Conservation (phyloP, 2,113 vertebrate genomes). For the Bagarius yarrelli region DNA sequence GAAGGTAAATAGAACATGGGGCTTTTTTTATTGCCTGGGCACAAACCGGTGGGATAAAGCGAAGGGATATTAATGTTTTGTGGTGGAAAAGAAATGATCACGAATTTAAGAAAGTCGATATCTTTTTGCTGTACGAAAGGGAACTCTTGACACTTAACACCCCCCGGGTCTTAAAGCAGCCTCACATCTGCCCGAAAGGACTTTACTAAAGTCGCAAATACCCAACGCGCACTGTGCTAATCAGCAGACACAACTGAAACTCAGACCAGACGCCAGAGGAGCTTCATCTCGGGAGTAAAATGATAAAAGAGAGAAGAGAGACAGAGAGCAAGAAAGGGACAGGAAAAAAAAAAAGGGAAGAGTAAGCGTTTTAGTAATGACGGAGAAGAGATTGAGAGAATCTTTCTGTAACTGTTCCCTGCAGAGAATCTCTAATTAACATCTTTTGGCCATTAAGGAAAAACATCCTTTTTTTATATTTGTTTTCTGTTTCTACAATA, state of each 20-base stretch:
- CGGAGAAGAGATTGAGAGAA: slow-evolving; percentile 20
- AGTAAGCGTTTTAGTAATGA: slow-evolving; percentile 25
- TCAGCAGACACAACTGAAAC: slow-evolving; percentile 58
- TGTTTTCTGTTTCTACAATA: slow-evolving; percentile 67
- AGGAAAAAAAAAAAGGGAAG: slow-evolving; percentile 5
- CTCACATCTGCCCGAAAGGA: slow-evolving; percentile 83
- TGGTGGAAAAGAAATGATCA: slow-evolving; percentile 79
- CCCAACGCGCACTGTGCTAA: slow-evolving; percentile 57
- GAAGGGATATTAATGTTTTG: slow-evolving; percentile 75
- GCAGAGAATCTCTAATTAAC: slow-evolving; percentile 58
- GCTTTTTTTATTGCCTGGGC: slow-evolving; percentile 63
- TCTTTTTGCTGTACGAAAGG: slow-evolving; percentile 74
- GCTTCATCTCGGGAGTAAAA: slow-evolving; percentile 67
- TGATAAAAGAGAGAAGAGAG: slow-evolving; percentile 51
- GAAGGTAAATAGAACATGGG: slow-evolving; percentile 60
- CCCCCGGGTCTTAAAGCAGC: slow-evolving; percentile 80
- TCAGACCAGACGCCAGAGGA: slow-evolving; percentile 77
- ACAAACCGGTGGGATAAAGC: slow-evolving; percentile 12
- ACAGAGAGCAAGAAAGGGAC: neutral
- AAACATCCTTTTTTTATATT: slow-evolving; percentile 69
- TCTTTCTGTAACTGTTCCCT: slow-evolving; percentile 16
- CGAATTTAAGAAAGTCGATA: slow-evolving; percentile 79
- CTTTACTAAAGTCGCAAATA: slow-evolving; percentile 81
- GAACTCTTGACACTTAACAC: slow-evolving; percentile 81
- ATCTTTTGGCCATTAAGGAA: slow-evolving; percentile 73